Percentiles rank a stretch among this genome's conserved stretches.
These are phyloP conservation scores for Urocyon cinereoargenteus DNA, from an alignment of 2,797 vertebrate genomes.

Conservation along the genomic window DNA sequence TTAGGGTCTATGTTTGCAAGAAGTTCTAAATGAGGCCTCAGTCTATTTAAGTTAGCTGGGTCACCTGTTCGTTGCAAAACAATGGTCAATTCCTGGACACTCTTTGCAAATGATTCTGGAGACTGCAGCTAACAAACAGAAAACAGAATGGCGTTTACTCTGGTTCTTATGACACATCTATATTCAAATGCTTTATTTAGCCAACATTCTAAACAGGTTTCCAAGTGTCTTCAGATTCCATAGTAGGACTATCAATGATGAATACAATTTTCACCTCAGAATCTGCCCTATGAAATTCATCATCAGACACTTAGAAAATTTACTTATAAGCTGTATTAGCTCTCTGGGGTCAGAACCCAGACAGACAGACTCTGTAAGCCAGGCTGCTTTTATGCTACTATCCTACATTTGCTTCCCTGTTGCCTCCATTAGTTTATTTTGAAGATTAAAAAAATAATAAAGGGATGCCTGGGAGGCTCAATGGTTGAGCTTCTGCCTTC, in stretches of 20 bases:
- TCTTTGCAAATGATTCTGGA: slow-evolving; percentile 98
- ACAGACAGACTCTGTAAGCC: slow-evolving; percentile 13
- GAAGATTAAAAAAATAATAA: neutral
- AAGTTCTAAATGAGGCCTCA: slow-evolving; percentile 95
- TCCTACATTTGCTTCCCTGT: neutral
- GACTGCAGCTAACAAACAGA: slow-evolving; percentile 93
- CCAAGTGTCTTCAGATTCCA: slow-evolving; percentile 88
- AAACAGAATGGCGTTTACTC: slow-evolving; percentile 63
- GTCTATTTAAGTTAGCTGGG: slow-evolving; percentile 96
- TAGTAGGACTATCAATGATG: slow-evolving; percentile 86
- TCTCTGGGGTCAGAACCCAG: slow-evolving; percentile 3
- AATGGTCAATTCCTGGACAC: slow-evolving; percentile 97
- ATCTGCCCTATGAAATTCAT: slow-evolving; percentile 99
- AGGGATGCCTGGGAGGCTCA: no score
- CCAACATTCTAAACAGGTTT: neutral
- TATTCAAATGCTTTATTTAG: slow-evolving; percentile 12
- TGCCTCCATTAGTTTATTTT: neutral
- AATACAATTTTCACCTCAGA: slow-evolving; percentile 91
- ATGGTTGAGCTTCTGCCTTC: no score
- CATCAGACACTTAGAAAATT: slow-evolving; percentile 89
- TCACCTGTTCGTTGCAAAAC: slow-evolving; percentile 97
- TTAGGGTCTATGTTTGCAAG: slow-evolving; percentile 98
- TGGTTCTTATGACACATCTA: slow-evolving; percentile 19
- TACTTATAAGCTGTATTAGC: slow-evolving; percentile 38
- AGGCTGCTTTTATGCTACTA: neutral